phyloP scores from a whole-genome alignment of 2,888 invertebrate species.

The Phortica okadai region DNA sequence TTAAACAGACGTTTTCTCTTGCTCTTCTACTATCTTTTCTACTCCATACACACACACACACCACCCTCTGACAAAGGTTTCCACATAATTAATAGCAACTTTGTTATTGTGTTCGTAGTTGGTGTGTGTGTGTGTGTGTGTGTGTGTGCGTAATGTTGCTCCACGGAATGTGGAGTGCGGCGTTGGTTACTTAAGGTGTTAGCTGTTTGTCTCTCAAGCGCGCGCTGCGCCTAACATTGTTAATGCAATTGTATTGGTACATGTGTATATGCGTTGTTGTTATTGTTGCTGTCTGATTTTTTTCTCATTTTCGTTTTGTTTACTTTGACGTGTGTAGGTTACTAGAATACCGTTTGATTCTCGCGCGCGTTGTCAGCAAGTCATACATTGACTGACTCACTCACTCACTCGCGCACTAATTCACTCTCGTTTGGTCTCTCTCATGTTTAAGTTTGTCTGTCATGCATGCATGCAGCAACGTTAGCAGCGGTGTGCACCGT shows the following conservation, averaged over 20 bases:
- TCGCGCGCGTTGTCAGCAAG: constrained; percentile 3
- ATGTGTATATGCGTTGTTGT: not conserved
- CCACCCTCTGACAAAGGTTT: no score
- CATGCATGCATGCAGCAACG: constrained; percentile 35
- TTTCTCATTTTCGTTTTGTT: not conserved
- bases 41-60: no score
- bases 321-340: constrained; percentile 22
- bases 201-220: no score
- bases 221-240: no score
- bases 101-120: no score
- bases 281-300: not conserved
- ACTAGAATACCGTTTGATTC: constrained; percentile 32
- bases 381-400: constrained; percentile 25
- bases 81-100: no score
- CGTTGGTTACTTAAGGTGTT: no score
- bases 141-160: no score
- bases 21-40: not conserved
- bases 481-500: not conserved
- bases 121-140: no score
- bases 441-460: not conserved
- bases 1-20: not conserved
- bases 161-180: no score
- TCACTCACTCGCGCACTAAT: constrained; percentile 7
- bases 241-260: no score
- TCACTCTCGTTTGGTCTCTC: not conserved